A percentile compares a stretch with the other conserved stretches of the same genome.
These are phyloP conservation scores for Drosophila pseudotalamancana DNA, from an alignment of 2,888 invertebrate species.

Conservation along the genomic window DNA sequence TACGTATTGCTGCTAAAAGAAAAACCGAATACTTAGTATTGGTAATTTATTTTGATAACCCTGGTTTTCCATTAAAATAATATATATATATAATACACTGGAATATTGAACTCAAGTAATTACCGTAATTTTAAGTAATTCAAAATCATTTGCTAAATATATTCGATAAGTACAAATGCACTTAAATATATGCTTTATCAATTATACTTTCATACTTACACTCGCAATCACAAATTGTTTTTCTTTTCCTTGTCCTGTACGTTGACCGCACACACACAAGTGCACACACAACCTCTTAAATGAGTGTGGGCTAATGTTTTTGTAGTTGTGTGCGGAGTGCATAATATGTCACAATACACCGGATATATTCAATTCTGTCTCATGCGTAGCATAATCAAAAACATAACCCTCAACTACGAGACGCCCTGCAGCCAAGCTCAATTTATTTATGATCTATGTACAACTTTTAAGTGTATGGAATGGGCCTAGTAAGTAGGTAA, in stretches of 20 bases:
- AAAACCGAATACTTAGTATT: too few species aligned
- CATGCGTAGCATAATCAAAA: constrained; percentile 27
- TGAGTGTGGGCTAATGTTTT: neutral
- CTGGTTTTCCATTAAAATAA: too few species aligned
- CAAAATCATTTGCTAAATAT: neutral
- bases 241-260: constrained; percentile 30
- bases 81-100: constrained; percentile 38
- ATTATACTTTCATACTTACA: constrained; percentile 1
- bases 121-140: too few species aligned
- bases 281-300: neutral
- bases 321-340: constrained; percentile 11
- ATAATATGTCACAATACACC: constrained; percentile 57
- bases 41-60: too few species aligned
- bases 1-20: too few species aligned
- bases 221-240: constrained; percentile 4
- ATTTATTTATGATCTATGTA: neutral
- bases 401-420: neutral
- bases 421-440: neutral
- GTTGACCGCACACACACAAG: constrained; percentile 47
- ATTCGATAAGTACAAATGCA: neutral
- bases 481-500: too few species aligned
- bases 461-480: too few species aligned
- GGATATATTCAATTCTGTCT: constrained; percentile 71
- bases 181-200: constrained; percentile 11
- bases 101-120: too few species aligned